Evolutionary conservation across 2,888 invertebrate genomes (phyloP).

Genomic region (Zootermopsis nevadensis): DNA sequence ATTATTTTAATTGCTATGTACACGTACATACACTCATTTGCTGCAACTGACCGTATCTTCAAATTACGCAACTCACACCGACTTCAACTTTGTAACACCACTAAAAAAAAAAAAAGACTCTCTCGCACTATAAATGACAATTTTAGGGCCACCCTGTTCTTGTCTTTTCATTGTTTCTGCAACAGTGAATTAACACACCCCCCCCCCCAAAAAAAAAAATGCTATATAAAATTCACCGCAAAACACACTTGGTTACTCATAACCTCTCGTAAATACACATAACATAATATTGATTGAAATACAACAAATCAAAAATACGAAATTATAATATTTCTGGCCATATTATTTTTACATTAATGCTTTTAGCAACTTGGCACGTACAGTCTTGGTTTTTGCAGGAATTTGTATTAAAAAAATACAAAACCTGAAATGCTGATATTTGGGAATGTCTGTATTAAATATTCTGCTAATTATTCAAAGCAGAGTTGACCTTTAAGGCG

Average conservation of each 20-base stretch:
- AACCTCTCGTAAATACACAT: background rate
- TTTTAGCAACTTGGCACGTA: constrained; percentile 30
- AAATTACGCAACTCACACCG: constrained; percentile 4
- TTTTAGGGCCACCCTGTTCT: constrained; percentile 20
- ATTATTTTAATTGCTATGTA: constrained; percentile 7
- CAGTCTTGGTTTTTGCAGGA: constrained; percentile 36
- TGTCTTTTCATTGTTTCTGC: constrained; percentile 20
- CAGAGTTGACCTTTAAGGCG: background rate
- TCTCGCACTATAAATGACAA: background rate
- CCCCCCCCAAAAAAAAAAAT: constrained; percentile 33
- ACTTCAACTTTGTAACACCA: constrained; percentile 22
- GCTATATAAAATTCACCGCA: constrained; percentile 37
- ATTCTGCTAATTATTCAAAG: constrained; percentile 8
- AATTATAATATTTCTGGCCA: constrained; percentile 27
- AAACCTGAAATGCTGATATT: constrained; percentile 38
- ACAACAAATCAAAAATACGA: constrained; percentile 18
- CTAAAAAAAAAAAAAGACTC: background rate
- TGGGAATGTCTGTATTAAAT: constrained; percentile 34
- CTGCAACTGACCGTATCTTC: constrained; percentile 21
- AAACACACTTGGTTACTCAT: constrained; percentile 27
- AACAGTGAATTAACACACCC: constrained; percentile 18
- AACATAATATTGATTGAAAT: constrained; percentile 11
- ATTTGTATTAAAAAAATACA: constrained; percentile 12
- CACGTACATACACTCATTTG: constrained; percentile 16
- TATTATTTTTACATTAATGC: constrained; percentile 15